These are phyloP conservation scores for Lutjanus argentimaculatus DNA, from an alignment of 2,797 vertebrate species.

Conservation along the genomic window DNA sequence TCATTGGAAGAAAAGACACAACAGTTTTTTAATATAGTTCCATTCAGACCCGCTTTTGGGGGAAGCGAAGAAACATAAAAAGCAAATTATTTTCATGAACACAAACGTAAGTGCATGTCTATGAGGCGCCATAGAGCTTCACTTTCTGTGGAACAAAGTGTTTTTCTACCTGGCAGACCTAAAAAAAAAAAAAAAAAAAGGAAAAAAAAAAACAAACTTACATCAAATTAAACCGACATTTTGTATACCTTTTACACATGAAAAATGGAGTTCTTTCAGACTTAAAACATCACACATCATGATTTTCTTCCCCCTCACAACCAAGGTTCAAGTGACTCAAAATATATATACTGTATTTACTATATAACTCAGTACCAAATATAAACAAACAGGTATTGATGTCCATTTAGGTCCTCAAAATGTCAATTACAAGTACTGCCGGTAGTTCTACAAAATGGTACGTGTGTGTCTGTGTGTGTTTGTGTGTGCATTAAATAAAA, in stretches of 20 bases:
- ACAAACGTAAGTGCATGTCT: slow-evolving; percentile 89
- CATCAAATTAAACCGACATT: slow-evolving; percentile 77
- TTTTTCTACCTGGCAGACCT: slow-evolving; percentile 85
- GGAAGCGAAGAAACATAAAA: slow-evolving; percentile 67
- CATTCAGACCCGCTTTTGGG: slow-evolving; percentile 87
- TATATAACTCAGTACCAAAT: slow-evolving; percentile 86
- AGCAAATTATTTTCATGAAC: slow-evolving; percentile 76
- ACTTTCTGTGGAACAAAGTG: slow-evolving; percentile 85
- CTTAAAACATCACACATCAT: slow-evolving; percentile 71
- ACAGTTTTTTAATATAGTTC: slow-evolving; percentile 83
- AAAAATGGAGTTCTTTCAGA: slow-evolving; percentile 79
- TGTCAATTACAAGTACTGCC: slow-evolving; percentile 83
- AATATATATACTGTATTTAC: slow-evolving; percentile 71
- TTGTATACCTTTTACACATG: slow-evolving; percentile 65
- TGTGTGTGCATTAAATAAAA: slow-evolving; percentile 81
- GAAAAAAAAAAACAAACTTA: slow-evolving; percentile 60
- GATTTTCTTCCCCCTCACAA: slow-evolving; percentile 67
- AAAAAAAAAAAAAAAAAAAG: slow-evolving; percentile 49
- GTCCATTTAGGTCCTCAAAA: slow-evolving; percentile 84
- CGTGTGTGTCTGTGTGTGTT: slow-evolving; percentile 66
- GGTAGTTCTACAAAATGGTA: slow-evolving; percentile 80
- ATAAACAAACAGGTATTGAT: slow-evolving; percentile 82
- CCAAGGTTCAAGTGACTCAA: slow-evolving; percentile 85
- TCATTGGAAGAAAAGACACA: slow-evolving; percentile 84
- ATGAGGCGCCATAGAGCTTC: slow-evolving; percentile 86